phyloP scores from a whole-genome alignment of 2,797 vertebrate genomes.

The Epinephelus awoara region DNA sequence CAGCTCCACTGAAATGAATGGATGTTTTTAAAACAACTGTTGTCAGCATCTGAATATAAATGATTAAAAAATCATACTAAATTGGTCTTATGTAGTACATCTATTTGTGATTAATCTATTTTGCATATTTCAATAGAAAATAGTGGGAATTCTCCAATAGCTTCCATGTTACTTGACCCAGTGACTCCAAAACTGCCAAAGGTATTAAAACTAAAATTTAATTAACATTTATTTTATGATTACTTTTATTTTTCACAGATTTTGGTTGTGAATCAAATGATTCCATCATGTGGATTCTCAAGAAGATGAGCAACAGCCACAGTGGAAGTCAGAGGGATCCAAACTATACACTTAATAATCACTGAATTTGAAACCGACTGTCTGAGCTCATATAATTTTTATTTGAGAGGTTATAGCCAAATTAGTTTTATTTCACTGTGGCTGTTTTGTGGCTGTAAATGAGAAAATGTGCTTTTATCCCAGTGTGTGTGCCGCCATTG shows the following conservation, averaged over 20 bases:
- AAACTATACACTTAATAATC: slow-evolving; percentile 19
- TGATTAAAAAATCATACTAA: neutral
- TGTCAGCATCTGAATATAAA: too few species aligned
- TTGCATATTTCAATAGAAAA: too few species aligned
- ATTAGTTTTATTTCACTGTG: slow-evolving; percentile 42
- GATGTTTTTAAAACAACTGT: too few species aligned
- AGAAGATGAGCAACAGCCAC: slow-evolving; percentile 11
- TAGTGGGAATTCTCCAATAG: neutral
- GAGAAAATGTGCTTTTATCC: slow-evolving; percentile 36
- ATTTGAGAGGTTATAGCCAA: slow-evolving; percentile 11
- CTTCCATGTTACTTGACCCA: neutral
- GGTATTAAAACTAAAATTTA: neutral
- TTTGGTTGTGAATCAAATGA: slow-evolving; percentile 18
- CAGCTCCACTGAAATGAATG: too few species aligned
- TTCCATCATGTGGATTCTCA: neutral
- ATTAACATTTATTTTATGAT: slow-evolving; percentile 8
- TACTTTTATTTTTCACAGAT: slow-evolving; percentile 19
- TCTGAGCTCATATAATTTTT: slow-evolving; percentile 17
- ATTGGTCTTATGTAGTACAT: neutral
- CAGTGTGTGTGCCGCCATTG: slow-evolving; percentile 26
- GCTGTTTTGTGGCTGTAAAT: slow-evolving; percentile 34
- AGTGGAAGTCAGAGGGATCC: slow-evolving; percentile 1
- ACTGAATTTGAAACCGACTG: slow-evolving; percentile 20
- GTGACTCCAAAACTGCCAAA: neutral
- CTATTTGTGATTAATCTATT: neutral